Percentiles rank a stretch among this genome's conserved stretches.
Evolutionary conservation across 2,797 vertebrate species (phyloP).

Genomic region (Xenentodon cancila): DNA sequence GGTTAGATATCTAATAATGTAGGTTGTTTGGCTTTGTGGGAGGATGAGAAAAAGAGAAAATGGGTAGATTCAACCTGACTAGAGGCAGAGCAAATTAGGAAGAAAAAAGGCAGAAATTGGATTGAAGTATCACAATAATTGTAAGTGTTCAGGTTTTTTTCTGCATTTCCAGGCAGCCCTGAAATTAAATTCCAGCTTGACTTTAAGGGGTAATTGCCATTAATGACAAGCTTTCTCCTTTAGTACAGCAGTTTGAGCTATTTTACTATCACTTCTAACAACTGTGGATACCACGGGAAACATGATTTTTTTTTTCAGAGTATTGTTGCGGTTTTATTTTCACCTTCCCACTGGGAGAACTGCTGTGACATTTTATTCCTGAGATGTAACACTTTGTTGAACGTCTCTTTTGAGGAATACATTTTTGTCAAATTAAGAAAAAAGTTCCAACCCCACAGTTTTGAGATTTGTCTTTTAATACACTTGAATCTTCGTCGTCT

Average conservation of each 20-base stretch:
- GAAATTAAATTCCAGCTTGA: background rate
- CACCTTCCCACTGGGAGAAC: too few species aligned
- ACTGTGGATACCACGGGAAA: background rate
- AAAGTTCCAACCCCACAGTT: too few species aligned
- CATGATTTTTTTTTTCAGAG: background rate
- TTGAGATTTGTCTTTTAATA: too few species aligned
- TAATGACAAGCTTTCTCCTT: background rate
- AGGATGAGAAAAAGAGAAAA: constrained; percentile 2
- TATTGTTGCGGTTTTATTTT: too few species aligned
- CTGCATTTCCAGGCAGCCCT: background rate
- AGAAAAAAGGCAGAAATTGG: background rate
- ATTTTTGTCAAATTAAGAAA: too few species aligned
- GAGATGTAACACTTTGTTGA: too few species aligned
- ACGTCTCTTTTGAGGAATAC: too few species aligned
- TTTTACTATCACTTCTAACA: too few species aligned
- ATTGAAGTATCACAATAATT: background rate
- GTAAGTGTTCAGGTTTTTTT: background rate
- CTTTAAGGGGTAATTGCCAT: background rate
- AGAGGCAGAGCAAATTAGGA: background rate
- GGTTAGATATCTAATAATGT: constrained; percentile 20
- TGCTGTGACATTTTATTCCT: too few species aligned
- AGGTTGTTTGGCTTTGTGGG: constrained; percentile 12
- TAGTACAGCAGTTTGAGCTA: background rate
- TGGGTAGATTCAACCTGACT: constrained; percentile 5
- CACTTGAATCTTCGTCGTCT: too few species aligned